Evolutionary conservation across 2,888 invertebrate species (phyloP), one percentile per base, ranked within the genome.

Genomic region (Lepidocyrtinus sp.): DNA sequence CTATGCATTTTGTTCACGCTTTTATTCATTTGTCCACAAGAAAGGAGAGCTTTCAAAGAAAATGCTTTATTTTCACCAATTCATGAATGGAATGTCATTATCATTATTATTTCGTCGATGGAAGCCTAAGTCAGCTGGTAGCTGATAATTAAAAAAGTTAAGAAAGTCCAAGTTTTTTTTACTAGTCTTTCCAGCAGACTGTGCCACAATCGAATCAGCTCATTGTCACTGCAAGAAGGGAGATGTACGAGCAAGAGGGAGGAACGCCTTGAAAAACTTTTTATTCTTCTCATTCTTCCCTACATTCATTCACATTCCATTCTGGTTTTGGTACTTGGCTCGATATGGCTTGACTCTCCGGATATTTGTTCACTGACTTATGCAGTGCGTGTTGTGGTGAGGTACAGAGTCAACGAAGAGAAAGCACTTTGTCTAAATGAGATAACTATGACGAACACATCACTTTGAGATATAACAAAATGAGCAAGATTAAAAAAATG

Each of bases 111-210:
- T 76, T 71, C 45, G 45, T 21, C 65, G 26, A 71, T 70, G 61
- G 46, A 67, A 69, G 50, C 17, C 45, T 55, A 67, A 75, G 77
- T 65, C 59, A 65, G 70, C 70, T 77, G 71, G 71, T 46, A 71
- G 77, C 24, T 65, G 77, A 77, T 77, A 71, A 77, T 77, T 77
- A 71, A 77, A 77, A 77, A 77, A 77, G 77, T 77, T 77, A 77
- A 77, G 77, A 61, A 77, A 71, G 77, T 71, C 59, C 59, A 67
- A 76, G 69, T 75, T 75, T 50, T 69, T 64, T 55, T 22, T 70
- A n/a, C 50, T 76, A 2, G 50, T 55, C 50, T 50, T 50, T 50
- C 50, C 17, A n/a, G n/a, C n/a, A n/a, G n/a, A n/a, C n/a, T n/a
- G n/a, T n/a, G n/a, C n/a, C n/a, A n/a, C n/a, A n/a, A n/a, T n/a